Evolutionary conservation across 2,888 invertebrate genomes (phyloP), one percentile per base, ranked within the genome.

Genomic region (Acronicta alni): DNA sequence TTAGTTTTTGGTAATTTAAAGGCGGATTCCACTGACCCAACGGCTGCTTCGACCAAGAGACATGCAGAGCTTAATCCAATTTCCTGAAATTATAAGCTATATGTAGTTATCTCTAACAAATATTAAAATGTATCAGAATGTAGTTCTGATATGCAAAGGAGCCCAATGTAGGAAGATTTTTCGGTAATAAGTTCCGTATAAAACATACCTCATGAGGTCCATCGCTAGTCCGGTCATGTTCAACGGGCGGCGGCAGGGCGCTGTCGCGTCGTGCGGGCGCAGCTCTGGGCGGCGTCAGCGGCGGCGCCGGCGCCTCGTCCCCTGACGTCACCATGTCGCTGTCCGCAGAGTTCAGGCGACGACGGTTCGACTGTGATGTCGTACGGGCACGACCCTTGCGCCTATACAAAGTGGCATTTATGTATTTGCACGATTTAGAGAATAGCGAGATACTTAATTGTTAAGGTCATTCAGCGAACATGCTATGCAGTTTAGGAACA

Each of bases 1-100:
- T 99, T 99, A 0, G 98, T 98, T 93, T 98, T 98, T 0, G 98
- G 98, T 82, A 98, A 97, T 88, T 98, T 98, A 82, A 98, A 98
- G 49, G 97, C 97, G 1, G 96, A 96, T 66, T 97, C 97, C 7
- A 97, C 92, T 0, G 97, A 97, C 4, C 97, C 97, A 5, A 98
- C 97, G 0, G 97, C 97, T 0, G 97, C 97, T 72, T 97, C 97
- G 5, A 98, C 97, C 52, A 98, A 85, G 17, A 97, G 89, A 83
- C 97, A 98, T 0, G 97, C 97, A 2, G 97, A 97, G 58, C 97
- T 97, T 0, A 98, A 89, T 0, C 94, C 91, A 16, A 94, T 82
- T 63, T 93, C 92, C 93, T 93, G 85, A 42, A 77, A 87, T 67
- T 76, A 75, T 46, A 46, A 18, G n/a, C 14, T n/a, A 17, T 17